Conservation (phyloP, 2,888 invertebrate species). For the Hyppa rectilinea region DNA sequence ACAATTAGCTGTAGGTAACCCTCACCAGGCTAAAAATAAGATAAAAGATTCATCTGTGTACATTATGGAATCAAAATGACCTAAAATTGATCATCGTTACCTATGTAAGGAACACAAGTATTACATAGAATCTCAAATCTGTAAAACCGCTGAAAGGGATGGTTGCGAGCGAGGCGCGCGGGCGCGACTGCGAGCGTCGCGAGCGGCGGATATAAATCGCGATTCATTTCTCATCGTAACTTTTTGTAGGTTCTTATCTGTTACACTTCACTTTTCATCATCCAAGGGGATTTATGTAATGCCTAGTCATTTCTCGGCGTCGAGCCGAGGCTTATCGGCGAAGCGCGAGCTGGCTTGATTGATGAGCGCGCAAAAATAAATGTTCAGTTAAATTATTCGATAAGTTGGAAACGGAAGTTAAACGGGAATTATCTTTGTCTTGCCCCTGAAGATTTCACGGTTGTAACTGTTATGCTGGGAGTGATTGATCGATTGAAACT, state of each 20-base stretch:
- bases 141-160: conserved; percentile 31
- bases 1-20: not conserved
- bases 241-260: conserved; percentile 92
- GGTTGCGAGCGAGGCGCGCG: conserved; percentile 44
- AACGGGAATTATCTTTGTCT: conserved; percentile 91
- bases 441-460: conserved; percentile 89
- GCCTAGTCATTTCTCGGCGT: conserved; percentile 92
- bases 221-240: conserved; percentile 91
- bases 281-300: conserved; percentile 91
- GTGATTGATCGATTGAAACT: conserved; percentile 87
- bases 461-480: conserved; percentile 87
- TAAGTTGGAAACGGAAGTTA: conserved; percentile 91
- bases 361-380: conserved; percentile 91
- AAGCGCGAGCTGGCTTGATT: conserved; percentile 90
- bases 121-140: conserved; percentile 31
- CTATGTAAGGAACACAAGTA: conserved; percentile 7
- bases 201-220: conserved; percentile 89
- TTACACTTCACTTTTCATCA: conserved; percentile 92
- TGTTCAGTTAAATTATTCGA: conserved; percentile 92
- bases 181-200: conserved; percentile 76
- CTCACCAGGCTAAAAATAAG: not conserved
- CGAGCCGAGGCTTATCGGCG: conserved; percentile 90
- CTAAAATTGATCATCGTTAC: not conserved
- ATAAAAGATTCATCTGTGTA: not conserved
- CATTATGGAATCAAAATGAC: not conserved